Evolutionary conservation across 2,888 invertebrate genomes (phyloP).

Genomic region (Anorthoa munda): DNA sequence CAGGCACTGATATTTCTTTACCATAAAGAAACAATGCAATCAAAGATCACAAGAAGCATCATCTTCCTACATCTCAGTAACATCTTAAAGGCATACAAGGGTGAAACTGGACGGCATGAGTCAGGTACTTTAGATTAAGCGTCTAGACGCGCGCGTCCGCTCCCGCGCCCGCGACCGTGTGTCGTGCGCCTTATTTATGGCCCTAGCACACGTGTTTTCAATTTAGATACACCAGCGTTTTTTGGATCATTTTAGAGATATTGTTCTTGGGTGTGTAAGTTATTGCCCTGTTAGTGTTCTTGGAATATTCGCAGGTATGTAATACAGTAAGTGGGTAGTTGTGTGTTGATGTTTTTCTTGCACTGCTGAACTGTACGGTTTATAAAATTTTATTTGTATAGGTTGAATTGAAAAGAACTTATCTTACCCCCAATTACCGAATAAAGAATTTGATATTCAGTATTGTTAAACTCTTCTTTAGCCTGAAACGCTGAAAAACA

Average conservation of each 20-base stretch:
- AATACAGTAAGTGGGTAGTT: not conserved
- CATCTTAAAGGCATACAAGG: constrained; percentile 66
- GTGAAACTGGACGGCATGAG: constrained; percentile 68
- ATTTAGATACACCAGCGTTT: constrained; percentile 71
- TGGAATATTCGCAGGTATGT: constrained; percentile 4
- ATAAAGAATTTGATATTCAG: too few relatives aligned
- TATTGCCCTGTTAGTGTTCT: constrained; percentile 21
- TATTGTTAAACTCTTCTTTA: too few relatives aligned
- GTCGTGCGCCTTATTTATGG: constrained; percentile 75
- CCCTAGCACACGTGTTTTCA: constrained; percentile 73
- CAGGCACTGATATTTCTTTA: not conserved
- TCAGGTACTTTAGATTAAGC: constrained; percentile 80
- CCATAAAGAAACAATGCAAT: not conserved
- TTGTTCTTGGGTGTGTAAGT: constrained; percentile 45
- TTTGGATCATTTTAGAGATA: constrained; percentile 63
- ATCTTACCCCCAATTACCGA: too few relatives aligned
- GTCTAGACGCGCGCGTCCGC: constrained; percentile 72
- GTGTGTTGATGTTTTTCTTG: not conserved
- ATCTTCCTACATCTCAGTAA: constrained; percentile 43
- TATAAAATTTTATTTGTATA: not conserved
- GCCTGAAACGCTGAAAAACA: too few relatives aligned
- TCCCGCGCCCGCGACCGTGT: constrained; percentile 44
- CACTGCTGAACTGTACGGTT: not conserved
- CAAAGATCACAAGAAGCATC: constrained; percentile 19
- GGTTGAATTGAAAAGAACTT: too few relatives aligned